Conservation (phyloP, 2,113 vertebrate genomes). For the Hyla sarda region DNA sequence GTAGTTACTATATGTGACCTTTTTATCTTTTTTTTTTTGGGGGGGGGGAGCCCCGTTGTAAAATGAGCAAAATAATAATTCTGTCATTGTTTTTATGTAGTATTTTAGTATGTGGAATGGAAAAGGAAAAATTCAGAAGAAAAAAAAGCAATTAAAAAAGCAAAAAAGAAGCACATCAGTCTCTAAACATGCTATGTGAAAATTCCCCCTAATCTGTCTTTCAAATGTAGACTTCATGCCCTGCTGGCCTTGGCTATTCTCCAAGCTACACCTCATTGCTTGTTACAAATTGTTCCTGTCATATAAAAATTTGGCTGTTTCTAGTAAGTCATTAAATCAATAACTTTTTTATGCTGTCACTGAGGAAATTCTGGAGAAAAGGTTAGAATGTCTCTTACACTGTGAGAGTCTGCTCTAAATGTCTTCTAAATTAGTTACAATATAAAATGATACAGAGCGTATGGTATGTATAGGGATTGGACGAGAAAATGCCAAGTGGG, state of each 20-base stretch:
- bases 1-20: no score
- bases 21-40: no score
- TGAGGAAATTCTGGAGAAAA: not conserved
- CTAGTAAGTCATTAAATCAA: not conserved
- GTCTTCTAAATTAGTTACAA: not conserved
- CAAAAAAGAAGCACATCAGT: no score
- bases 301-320: not conserved
- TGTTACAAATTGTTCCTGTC: constrained; percentile 3
- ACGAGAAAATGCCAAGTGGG: no score
- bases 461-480: not conserved
- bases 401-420: not conserved
- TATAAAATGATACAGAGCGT: not conserved
- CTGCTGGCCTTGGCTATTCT: not conserved
- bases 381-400: no score
- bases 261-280: not conserved
- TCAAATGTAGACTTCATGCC: not conserved
- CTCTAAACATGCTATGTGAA: no score
- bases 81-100: no score
- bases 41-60: no score
- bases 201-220: not conserved
- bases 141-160: no score
- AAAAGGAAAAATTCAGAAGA: no score
- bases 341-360: not conserved
- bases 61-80: no score
- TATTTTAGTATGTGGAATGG: no score